Evolutionary conservation across 2,797 vertebrate genomes (phyloP), one percentile per base, ranked within the genome.

Genomic region (Myripristis jacobus): DNA sequence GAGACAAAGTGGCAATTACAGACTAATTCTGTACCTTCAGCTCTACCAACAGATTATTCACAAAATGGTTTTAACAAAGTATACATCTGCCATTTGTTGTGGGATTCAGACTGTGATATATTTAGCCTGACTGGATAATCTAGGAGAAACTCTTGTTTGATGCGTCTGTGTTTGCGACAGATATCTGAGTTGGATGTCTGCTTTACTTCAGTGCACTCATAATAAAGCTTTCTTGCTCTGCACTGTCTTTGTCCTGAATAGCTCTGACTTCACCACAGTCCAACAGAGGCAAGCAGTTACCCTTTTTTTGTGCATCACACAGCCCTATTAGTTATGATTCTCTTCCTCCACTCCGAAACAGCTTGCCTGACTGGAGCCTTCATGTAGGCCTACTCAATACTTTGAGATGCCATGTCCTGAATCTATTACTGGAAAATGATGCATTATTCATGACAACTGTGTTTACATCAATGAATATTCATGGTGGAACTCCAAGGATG

Each of bases 371-470:
- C 84, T 87, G 79, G 51, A 91, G 87, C 79, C 73, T 86, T 91
- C 86, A 74, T 66, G 79, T 79, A 89, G 86, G 82, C 77, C 87
- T 83, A 77, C 77, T 90, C 78, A 43, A 81, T 89, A 79, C 85
- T 89, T 85, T 86, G 80, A 89, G 86, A 90, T 79, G 84, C 84
- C 89, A 91, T 85, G 88, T 89, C 79, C 86, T 92, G 92, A 91
- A 93, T 92, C 75, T 91, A 92, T 92, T 93, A 93, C 89, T 34
- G 85, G 36, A 34, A n/a, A 69, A 64, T 79, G 47, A 91, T 93
- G 88, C 90, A 93, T 92, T 92, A 93, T 93, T 93, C 92, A 93
- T 91, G 88, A 82, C 83, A 87, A 87, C 80, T 57, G 52, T 87
- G 78, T 88, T 87, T 91, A 80, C 85, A 88, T 51, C 25, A 12